Percentiles rank a stretch among this genome's conserved stretches.
Evolutionary conservation across 30 jellyfish, hydroid and myxozoan genomes (phyloP).

Genomic region (Clytia hemisphaerica): DNA sequence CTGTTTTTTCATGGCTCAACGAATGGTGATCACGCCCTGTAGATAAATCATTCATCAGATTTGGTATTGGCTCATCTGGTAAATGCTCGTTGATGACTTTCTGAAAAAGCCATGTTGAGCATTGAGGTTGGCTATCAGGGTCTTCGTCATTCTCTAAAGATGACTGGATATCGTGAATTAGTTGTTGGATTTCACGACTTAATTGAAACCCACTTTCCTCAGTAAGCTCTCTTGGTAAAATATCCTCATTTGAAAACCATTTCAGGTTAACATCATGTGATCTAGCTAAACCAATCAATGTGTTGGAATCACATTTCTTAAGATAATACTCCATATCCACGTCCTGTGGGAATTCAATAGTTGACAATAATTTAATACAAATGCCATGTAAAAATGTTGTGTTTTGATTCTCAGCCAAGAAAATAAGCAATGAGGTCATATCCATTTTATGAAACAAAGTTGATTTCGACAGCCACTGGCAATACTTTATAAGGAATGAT

Average conservation of each 20-base stretch:
- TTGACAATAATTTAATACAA: conserved; percentile 13
- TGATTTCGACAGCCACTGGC: conserved; percentile 11
- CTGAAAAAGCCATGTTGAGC: conserved; percentile 16
- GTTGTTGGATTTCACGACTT: too few species aligned
- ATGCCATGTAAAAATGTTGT: background rate
- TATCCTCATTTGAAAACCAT: too few species aligned
- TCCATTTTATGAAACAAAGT: conserved; percentile 18
- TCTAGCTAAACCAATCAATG: conserved; percentile 29
- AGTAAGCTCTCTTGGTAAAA: too few species aligned
- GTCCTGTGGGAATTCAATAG: conserved; percentile 8
- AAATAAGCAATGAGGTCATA: conserved; percentile 12
- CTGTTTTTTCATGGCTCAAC: background rate
- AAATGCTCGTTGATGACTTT: background rate
- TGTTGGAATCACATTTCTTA: conserved; percentile 7
- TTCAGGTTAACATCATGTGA: background rate
- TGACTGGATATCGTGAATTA: background rate
- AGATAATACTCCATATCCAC: conserved; percentile 3
- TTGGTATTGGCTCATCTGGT: conserved; percentile 25
- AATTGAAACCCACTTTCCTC: too few species aligned
- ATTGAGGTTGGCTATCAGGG: background rate
- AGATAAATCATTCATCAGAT: conserved; percentile 14
- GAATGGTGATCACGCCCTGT: conserved; percentile 10
- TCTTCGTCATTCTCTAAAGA: too few species aligned
- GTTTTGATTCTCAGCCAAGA: conserved; percentile 17
- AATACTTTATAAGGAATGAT: background rate